Evolutionary conservation across 1,140 invertebrate species (phyloP).

Genomic region (Physella acuta): DNA sequence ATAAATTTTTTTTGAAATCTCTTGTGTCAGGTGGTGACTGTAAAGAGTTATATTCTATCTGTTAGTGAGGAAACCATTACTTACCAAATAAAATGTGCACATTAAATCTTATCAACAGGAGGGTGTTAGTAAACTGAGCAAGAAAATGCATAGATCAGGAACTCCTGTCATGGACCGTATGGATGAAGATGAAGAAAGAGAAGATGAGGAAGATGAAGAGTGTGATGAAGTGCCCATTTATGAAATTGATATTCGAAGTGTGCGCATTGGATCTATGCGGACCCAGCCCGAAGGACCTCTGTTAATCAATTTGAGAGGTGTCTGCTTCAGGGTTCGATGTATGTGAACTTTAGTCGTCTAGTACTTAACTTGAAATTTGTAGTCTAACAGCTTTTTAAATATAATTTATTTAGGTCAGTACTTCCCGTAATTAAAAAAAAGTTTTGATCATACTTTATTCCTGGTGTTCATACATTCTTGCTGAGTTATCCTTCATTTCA

Average conservation of each 20-base stretch:
- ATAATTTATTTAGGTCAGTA: too few species aligned
- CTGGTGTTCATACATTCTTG: too few species aligned
- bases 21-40: too few species aligned
- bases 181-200: constrained; percentile 17
- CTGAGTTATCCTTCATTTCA: too few species aligned
- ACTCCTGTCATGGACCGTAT: not conserved
- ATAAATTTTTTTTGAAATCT: too few species aligned
- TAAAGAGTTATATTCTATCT: too few species aligned
- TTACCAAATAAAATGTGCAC: too few species aligned
- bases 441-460: too few species aligned
- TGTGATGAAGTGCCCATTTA: constrained; percentile 17
- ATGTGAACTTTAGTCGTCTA: constrained; percentile 31
- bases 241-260: constrained; percentile 33
- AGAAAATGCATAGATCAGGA: constrained; percentile 1
- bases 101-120: constrained; percentile 16
- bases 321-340: constrained; percentile 43
- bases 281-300: constrained; percentile 41
- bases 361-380: too few species aligned
- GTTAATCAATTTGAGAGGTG: constrained; percentile 33
- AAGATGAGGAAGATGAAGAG: constrained; percentile 26
- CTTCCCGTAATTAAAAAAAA: too few species aligned
- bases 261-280: constrained; percentile 43
- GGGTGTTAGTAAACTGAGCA: constrained; percentile 16
- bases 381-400: too few species aligned
- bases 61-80: too few species aligned